Percentiles rank a stretch among this genome's conserved stretches.
phyloP scores from a whole-genome alignment of 2,113 vertebrate genomes.

The Procavia capensis region DNA sequence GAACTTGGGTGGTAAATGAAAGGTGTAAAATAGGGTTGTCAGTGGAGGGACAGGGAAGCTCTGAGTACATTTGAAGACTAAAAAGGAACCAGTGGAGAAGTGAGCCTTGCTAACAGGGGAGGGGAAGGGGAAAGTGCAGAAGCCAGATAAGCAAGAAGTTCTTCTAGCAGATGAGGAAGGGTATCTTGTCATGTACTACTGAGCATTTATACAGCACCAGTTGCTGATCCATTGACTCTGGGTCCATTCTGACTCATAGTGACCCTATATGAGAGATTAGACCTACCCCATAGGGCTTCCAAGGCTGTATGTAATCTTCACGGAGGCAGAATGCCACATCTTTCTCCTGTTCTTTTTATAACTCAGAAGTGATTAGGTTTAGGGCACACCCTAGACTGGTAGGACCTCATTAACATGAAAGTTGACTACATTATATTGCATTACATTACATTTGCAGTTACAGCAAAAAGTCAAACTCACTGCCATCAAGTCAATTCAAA shows the following conservation, averaged over 20 bases:
- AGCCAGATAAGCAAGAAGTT: background rate
- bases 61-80: background rate
- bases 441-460: too few relatives aligned
- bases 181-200: background rate
- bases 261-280: background rate
- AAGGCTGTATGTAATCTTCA: background rate
- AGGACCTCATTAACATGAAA: too few relatives aligned
- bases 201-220: background rate
- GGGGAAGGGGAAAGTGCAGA: background rate
- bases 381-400: too few relatives aligned
- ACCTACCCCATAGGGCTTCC: background rate
- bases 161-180: background rate
- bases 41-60: background rate
- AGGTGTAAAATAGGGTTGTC: background rate
- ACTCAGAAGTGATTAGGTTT: too few relatives aligned
- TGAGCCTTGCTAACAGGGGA: background rate
- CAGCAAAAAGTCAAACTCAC: too few relatives aligned
- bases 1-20: background rate
- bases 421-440: too few relatives aligned
- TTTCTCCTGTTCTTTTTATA: background rate
- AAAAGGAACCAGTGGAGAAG: background rate
- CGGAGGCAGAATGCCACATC: background rate
- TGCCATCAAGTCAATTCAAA: background rate
- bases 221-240: too few relatives aligned
- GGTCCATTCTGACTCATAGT: background rate